Percentiles rank a stretch among this genome's conserved stretches.
phyloP scores from a whole-genome alignment of 2,113 vertebrate species.

The Rhinoderma darwinii region DNA sequence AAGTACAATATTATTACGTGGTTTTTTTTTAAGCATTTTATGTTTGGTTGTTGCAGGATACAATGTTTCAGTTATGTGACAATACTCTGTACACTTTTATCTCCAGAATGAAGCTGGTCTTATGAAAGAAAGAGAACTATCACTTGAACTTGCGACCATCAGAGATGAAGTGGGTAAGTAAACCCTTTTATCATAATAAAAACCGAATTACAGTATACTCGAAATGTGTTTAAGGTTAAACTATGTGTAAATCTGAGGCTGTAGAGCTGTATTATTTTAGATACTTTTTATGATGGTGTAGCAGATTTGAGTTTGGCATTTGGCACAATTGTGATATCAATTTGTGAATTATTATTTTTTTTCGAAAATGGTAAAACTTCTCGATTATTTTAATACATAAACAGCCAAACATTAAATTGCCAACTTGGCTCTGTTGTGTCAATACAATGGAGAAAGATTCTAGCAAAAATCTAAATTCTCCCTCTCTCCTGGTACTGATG shows the following conservation, averaged over 20 bases:
- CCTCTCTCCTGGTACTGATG: too few species aligned
- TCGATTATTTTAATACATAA: not conserved
- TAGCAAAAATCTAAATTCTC: not conserved
- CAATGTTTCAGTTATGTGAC: not conserved
- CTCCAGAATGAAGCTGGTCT: conserved; percentile 88
- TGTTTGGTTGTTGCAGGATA: not conserved
- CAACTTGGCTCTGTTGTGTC: not conserved
- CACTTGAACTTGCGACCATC: conserved; percentile 87
- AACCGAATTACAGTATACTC: not conserved
- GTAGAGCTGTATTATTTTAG: too few species aligned
- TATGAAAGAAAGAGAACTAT: conserved; percentile 89
- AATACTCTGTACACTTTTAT: conserved; percentile 61
- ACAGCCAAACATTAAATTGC: not conserved
- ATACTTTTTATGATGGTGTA: too few species aligned
- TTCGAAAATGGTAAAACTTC: not conserved
- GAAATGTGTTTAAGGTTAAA: not conserved
- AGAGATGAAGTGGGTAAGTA: conserved; percentile 98
- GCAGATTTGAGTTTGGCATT: too few species aligned
- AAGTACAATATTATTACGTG: not conserved
- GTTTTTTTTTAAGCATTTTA: not conserved
- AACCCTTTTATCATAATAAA: not conserved
- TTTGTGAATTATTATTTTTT: too few species aligned
- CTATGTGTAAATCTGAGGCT: too few species aligned
- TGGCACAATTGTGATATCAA: too few species aligned
- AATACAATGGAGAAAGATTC: not conserved